Percentiles rank a stretch among this genome's conserved stretches.
Evolutionary conservation across 2,797 vertebrate species (phyloP).

Genomic region (Pteronotus mesoamericanus): DNA sequence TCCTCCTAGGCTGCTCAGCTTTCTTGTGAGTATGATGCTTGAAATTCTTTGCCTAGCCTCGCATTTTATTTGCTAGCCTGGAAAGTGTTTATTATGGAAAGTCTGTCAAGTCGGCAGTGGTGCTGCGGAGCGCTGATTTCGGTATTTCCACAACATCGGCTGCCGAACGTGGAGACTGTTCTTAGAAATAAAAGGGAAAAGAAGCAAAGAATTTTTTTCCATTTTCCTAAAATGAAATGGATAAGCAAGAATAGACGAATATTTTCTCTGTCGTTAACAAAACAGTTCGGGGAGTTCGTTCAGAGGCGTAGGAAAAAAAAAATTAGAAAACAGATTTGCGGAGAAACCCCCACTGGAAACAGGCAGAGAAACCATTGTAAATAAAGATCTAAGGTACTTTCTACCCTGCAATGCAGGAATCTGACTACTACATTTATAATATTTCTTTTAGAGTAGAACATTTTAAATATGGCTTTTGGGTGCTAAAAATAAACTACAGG

Average conservation of each 20-base stretch:
- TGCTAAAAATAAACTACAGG: background rate
- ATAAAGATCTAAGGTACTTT: background rate
- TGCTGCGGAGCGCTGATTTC: background rate
- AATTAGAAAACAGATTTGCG: background rate
- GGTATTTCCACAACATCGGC: background rate
- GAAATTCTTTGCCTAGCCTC: background rate
- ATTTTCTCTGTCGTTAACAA: background rate
- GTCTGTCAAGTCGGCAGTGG: background rate
- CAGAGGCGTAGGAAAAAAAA: accelerated
- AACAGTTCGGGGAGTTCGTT: background rate
- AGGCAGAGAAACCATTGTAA: background rate
- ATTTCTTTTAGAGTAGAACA: background rate
- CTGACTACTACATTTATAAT: background rate
- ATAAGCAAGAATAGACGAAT: background rate
- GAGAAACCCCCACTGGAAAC: background rate
- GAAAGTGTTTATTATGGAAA: background rate
- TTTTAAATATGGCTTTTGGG: background rate
- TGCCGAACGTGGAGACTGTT: background rate
- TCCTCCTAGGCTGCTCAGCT: background rate
- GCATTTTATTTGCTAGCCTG: background rate
- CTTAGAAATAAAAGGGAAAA: background rate
- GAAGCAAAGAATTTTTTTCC: background rate
- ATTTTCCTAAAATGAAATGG: slow-evolving; percentile 13
- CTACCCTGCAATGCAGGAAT: background rate
- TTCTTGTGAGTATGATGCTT: background rate